These are phyloP conservation scores for Sylvicola fuscatus DNA, from an alignment of 2,888 invertebrate species.

Conservation along the genomic window DNA sequence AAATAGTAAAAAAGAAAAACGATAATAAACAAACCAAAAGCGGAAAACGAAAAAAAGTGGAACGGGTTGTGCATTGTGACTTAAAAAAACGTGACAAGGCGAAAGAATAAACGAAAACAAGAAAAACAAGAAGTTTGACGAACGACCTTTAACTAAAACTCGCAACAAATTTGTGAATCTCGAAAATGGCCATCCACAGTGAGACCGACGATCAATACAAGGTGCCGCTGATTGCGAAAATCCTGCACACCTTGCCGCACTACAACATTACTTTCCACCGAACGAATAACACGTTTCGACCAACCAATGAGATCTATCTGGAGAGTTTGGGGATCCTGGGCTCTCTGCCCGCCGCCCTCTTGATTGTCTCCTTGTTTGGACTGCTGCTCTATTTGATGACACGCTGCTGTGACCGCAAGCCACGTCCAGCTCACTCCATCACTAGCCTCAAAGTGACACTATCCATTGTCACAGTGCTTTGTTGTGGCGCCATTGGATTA, in stretches of 20 bases:
- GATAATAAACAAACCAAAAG: too few relatives aligned
- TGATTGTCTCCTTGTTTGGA: constrained; percentile 74
- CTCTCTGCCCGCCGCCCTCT: constrained; percentile 82
- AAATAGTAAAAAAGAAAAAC: too few relatives aligned
- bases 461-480: constrained; percentile 64
- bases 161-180: too few relatives aligned
- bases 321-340: constrained; percentile 89
- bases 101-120: too few relatives aligned
- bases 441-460: constrained; percentile 66
- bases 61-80: too few relatives aligned
- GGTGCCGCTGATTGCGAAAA: constrained; percentile 66
- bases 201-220: constrained; percentile 49
- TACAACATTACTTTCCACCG: constrained; percentile 76
- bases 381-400: constrained; percentile 83
- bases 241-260: constrained; percentile 80
- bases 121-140: too few relatives aligned
- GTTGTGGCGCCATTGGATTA: constrained; percentile 76
- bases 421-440: constrained; percentile 71
- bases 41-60: too few relatives aligned
- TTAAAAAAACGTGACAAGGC: too few relatives aligned
- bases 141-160: too few relatives aligned
- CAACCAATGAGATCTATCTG: constrained; percentile 70
- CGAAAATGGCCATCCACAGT: neutral
- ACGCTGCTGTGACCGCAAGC: constrained; percentile 87
- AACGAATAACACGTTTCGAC: constrained; percentile 83